These are phyloP conservation scores for Protaetia brevitarsis DNA, from an alignment of 1,140 invertebrate genomes.

Conservation along the genomic window DNA sequence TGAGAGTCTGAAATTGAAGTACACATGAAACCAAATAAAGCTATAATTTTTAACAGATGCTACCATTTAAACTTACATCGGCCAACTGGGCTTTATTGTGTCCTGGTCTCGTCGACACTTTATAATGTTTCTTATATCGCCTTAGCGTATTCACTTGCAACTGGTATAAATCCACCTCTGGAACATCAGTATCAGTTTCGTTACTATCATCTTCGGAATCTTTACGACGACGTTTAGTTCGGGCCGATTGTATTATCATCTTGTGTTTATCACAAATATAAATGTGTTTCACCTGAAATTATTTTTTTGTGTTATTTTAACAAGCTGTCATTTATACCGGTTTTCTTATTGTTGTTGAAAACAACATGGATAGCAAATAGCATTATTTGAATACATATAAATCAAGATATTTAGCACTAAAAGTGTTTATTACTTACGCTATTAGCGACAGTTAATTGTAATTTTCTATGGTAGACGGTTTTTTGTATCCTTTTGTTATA, in stretches of 20 bases:
- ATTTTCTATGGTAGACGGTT: conserved; percentile 86
- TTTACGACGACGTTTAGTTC: conserved; percentile 78
- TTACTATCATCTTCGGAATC: conserved; percentile 92
- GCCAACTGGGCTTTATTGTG: conserved; percentile 93
- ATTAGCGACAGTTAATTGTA: conserved; percentile 85
- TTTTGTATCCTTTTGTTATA: conserved; percentile 97
- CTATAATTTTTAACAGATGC: neutral
- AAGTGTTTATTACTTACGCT: conserved; percentile 60
- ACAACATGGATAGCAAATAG: no score
- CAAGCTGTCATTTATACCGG: no score
- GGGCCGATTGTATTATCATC: conserved; percentile 88
- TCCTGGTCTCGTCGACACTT: conserved; percentile 84
- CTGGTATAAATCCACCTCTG: conserved; percentile 90
- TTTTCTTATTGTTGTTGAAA: no score
- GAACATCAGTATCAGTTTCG: conserved; percentile 80
- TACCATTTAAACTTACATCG: conserved; percentile 76
- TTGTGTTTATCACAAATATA: conserved; percentile 98
- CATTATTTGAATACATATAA: no score
- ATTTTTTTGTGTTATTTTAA: no score
- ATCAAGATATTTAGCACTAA: no score
- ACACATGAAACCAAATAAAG: conserved; percentile 64
- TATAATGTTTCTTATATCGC: conserved; percentile 91
- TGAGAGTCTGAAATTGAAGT: conserved; percentile 69
- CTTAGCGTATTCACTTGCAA: conserved; percentile 90
- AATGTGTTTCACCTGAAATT: conserved; percentile 80